Evolutionary conservation across 2,113 vertebrate genomes (phyloP).

Genomic region (Halcyon senegalensis): DNA sequence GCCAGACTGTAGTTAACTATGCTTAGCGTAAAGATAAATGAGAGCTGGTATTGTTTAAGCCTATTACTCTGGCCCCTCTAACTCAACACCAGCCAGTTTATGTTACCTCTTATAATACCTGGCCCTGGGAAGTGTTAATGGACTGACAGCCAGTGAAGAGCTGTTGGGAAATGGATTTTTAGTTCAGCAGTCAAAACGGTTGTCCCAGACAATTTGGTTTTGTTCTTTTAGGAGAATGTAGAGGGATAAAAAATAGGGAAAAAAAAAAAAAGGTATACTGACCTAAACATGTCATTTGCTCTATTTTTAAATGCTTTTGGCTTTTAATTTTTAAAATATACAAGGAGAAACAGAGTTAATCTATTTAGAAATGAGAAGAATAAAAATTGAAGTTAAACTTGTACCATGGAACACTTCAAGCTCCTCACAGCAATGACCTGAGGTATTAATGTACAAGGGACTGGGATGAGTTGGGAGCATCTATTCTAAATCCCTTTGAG

Average conservation of each 20-base stretch:
- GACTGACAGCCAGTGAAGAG: neutral
- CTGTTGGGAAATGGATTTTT: neutral
- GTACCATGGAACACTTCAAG: neutral
- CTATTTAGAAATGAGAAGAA: neutral
- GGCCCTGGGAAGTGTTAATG: neutral
- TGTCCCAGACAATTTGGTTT: neutral
- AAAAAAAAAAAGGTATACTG: neutral
- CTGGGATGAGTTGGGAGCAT: neutral
- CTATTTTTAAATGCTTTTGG: neutral
- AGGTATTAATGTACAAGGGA: neutral
- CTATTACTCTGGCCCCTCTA: neutral
- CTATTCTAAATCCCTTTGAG: slow-evolving; percentile 8
- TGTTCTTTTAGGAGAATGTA: neutral
- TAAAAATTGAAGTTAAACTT: neutral
- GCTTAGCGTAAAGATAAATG: neutral
- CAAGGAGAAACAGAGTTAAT: neutral
- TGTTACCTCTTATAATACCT: neutral
- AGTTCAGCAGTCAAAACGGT: neutral
- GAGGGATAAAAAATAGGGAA: too few species aligned
- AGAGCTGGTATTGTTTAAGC: neutral
- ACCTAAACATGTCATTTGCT: neutral
- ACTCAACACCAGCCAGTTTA: neutral
- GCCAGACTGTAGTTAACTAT: neutral
- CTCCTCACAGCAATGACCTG: neutral
- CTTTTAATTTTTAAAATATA: neutral